Base-by-base conservation (phyloP, 2,113 vertebrate species). In the Myiagra hebetior region DNA sequence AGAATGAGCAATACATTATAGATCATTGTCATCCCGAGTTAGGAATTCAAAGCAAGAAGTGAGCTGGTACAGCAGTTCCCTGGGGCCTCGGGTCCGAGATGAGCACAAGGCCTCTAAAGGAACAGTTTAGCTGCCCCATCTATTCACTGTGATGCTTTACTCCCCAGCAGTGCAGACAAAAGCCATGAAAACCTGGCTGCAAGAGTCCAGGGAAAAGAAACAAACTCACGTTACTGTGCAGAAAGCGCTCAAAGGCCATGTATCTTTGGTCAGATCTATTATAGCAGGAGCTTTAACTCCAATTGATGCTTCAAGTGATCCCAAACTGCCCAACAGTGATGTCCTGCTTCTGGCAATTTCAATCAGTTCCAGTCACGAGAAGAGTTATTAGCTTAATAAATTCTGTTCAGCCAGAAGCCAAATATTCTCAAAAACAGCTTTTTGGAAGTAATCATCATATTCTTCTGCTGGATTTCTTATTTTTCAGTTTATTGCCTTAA, bases 331-430 rank as follows among this genome's bases (percentile, higher is more conserved):
- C 2, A 2, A 15, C 11, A 8, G 6, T 37, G 42, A 7, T 81
- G 33, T 62, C 30, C 53, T 85, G 46, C 79, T 76, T 73, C 53
- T 73, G 41, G 53, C 56, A 68, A 41, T 60, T 89, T 77, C 0
- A 0, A 19, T 75, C 80, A 13, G 16, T 55, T 87, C 35, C 49
- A 79, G 35, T 8, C 41, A 72, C 39, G 13, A 74, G 42, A 73
- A 63, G 3, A 86, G 20, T 89, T 91, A 91, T 3, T 78, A 72
- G 31, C 52, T 91, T 90, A 68, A 62, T 91, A 90, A 88, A 70
- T 80, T 73, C 42, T 80, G 8, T 76, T 93, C 46, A 77, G 39
- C 55, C 64, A 65, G 46, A 64, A 93, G 46, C 52, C 63, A 81
- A 17, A 62, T 76, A 53, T 49, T 69, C 74, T 85, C 9, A 3